Evolutionary conservation across 2,797 vertebrate genomes (phyloP).

Genomic region (Spondyliosoma cantharus): DNA sequence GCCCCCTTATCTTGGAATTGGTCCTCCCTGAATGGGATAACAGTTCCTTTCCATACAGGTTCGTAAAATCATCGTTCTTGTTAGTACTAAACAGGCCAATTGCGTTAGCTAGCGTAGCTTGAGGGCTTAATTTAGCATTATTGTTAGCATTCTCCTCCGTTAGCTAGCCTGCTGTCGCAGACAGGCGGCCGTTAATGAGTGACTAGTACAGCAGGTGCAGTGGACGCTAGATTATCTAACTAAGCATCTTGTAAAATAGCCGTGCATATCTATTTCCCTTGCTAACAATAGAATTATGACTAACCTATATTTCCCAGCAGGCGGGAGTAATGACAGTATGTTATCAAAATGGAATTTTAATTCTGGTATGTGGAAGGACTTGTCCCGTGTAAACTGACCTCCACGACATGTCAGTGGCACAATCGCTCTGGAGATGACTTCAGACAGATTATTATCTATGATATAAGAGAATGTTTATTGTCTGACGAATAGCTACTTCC

Average conservation of each 20-base stretch:
- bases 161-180: slow-evolving; percentile 63
- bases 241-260: slow-evolving; percentile 30
- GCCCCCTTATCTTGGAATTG: slow-evolving; percentile 39
- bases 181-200: slow-evolving; percentile 63
- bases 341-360: background rate
- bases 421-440: background rate
- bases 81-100: rapidly evolving
- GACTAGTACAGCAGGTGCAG: slow-evolving; percentile 77
- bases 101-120: background rate
- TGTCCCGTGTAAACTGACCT: slow-evolving; percentile 22
- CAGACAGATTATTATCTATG: background rate
- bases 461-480: background rate
- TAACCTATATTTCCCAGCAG: background rate
- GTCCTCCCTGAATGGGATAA: slow-evolving; percentile 58
- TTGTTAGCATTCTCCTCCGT: slow-evolving; percentile 45
- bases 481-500: background rate
- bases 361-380: background rate
- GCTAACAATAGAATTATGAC: background rate
- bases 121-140: slow-evolving; percentile 14
- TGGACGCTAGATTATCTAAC: slow-evolving; percentile 22
- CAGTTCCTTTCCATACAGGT: slow-evolving; percentile 67
- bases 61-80: slow-evolving; percentile 38
- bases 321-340: background rate
- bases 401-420: slow-evolving; percentile 17
- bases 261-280: background rate